phyloP scores from a whole-genome alignment of 2,113 vertebrate genomes.

The Tachysurus fulvidraco region DNA sequence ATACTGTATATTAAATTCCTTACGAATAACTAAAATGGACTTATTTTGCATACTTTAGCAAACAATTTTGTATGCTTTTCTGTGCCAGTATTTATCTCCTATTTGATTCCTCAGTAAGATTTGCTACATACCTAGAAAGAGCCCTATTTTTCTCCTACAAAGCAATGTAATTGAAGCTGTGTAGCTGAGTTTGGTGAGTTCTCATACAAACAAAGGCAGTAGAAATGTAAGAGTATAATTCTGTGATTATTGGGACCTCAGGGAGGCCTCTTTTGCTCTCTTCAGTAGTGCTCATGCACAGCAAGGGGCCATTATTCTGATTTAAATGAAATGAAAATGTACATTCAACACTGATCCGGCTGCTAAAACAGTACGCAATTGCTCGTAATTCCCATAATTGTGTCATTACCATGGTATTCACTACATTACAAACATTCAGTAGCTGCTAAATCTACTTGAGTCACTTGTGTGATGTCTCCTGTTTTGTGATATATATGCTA shows the following conservation, averaged over 20 bases:
- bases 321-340: conserved; percentile 54
- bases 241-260: conserved; percentile 48
- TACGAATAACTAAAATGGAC: neutral
- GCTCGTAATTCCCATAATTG: conserved; percentile 66
- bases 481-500: conserved; percentile 18
- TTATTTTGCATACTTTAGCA: neutral
- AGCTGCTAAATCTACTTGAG: conserved; percentile 43
- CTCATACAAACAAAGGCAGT: conserved; percentile 54
- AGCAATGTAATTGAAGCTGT: conserved; percentile 12
- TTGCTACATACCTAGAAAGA: neutral
- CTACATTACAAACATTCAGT: conserved; percentile 62
- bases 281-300: conserved; percentile 49
- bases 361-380: conserved; percentile 52
- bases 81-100: conserved; percentile 17
- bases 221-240: conserved; percentile 54
- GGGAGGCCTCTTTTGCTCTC: conserved; percentile 46
- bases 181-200: conserved; percentile 32
- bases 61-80: neutral
- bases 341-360: conserved; percentile 54
- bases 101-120: neutral
- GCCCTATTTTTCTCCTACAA: conserved; percentile 17
- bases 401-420: conserved; percentile 56
- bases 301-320: conserved; percentile 53
- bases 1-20: neutral
- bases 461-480: conserved; percentile 8